Base-by-base conservation (phyloP, 2,888 invertebrate species). In the Oxyteleia sp. region DNA sequence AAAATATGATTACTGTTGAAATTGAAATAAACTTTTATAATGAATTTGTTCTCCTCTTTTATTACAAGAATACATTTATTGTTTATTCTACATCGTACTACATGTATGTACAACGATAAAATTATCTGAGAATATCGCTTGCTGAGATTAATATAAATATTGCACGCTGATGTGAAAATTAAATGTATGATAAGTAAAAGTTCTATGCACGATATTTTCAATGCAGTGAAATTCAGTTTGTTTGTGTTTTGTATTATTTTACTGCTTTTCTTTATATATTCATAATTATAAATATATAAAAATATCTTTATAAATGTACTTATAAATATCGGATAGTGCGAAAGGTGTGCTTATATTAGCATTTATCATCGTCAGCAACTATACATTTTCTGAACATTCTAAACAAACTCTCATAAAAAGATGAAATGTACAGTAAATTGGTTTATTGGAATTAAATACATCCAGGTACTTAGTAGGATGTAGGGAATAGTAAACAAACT, bases 11-110 rank as follows among this genome's bases (percentile, higher is more conserved):
- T 61, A n/a, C n/a, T n/a, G 45, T 61, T 61, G 45, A 61, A 61
- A 4, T 61, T 61, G 61, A 61, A 61, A 61, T 61, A 61, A 61
- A 61, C 18, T 2, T 61, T 45, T 64, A 32, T 63, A 61, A 43
- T 45, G 26, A 61, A 61, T 4, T 43, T 7, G 15, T 35, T 35
- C n/a, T 35, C 8, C 3, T 38, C n/a, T n/a, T 57, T 38, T 35
- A 20, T 29, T 57, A 57, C 29, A 57, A 57, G 41, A 51, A 51
- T 51, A 51, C 41, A 26, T 4, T 66, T 41, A 26, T 26, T 11
- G 13, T 49, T 61, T 47, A 35, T n/a, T 32, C 29, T 45, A 45
- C 26, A 61, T 26, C 5, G 26, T 26, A 26, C 26, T 26, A 26
- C 15, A 26, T 63, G 13, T 59, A 43, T 63, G 18, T 35, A 57